Evolutionary conservation across 2,797 vertebrate genomes (phyloP).

Genomic region (Cephalopachus bancanus): DNA sequence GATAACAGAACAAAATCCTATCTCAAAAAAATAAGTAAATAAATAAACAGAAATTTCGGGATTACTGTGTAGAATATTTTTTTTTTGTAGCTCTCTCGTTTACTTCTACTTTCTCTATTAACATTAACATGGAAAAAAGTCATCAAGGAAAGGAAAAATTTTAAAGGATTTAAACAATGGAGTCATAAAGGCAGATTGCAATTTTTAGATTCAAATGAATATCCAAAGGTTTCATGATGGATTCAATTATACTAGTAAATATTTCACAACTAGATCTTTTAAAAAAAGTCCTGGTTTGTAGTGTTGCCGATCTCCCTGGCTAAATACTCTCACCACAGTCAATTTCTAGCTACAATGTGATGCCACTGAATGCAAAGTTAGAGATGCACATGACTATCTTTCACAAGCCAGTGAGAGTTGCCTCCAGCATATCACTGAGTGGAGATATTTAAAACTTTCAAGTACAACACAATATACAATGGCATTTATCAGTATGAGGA

Average conservation of each 20-base stretch:
- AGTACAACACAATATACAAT: background rate
- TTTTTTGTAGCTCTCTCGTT: background rate
- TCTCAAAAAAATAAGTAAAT: too few relatives aligned
- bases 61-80: background rate
- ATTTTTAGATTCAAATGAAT: background rate
- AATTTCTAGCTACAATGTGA: background rate
- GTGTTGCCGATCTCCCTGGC: background rate
- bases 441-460: background rate
- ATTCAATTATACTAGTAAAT: background rate
- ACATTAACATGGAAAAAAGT: background rate
- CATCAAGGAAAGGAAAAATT: background rate
- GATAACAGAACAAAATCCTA: too few relatives aligned
- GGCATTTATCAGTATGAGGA: background rate
- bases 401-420: background rate
- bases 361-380: background rate
- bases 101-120: background rate
- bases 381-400: background rate
- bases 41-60: too few relatives aligned
- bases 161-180: background rate
- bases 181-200: background rate
- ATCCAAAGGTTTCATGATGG: background rate
- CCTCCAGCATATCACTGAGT: background rate
- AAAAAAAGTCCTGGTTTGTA: background rate
- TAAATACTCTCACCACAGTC: background rate
- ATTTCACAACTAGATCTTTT: background rate